Percentiles rank a stretch among this genome's conserved stretches.
These are phyloP conservation scores for Nymphalis io DNA, from an alignment of 1,140 invertebrate genomes.

Conservation along the genomic window DNA sequence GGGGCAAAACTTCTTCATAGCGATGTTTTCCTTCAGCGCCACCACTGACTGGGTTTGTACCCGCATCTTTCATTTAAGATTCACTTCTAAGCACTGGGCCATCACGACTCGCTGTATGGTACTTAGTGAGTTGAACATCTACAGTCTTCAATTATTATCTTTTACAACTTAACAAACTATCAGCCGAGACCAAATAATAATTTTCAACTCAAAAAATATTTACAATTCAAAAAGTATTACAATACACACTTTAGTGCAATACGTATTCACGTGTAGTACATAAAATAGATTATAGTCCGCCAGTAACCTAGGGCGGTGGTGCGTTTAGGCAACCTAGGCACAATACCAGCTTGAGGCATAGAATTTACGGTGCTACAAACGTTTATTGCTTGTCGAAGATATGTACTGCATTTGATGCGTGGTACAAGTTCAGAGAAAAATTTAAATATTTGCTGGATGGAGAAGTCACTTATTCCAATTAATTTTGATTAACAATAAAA, in stretches of 20 bases:
- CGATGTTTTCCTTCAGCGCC: too few species aligned
- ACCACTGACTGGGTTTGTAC: too few species aligned
- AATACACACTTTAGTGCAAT: conserved; percentile 32
- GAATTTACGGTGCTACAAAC: conserved; percentile 53
- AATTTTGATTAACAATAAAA: too few species aligned
- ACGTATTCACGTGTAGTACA: conserved; percentile 18
- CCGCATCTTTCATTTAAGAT: too few species aligned
- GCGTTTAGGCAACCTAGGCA: conserved; percentile 27
- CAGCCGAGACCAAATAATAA: conserved; percentile 8
- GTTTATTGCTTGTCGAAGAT: conserved; percentile 57
- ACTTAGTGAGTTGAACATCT: too few species aligned
- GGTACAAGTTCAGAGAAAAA: conserved; percentile 39
- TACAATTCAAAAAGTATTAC: conserved; percentile 19
- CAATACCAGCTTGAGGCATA: conserved; percentile 45
- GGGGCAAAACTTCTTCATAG: too few species aligned
- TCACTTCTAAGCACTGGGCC: too few species aligned
- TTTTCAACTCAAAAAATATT: conserved; percentile 25
- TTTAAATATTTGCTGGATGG: too few species aligned
- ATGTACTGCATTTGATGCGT: conserved; percentile 35
- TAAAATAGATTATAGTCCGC: conserved; percentile 44
- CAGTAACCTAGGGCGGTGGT: conserved; percentile 38
- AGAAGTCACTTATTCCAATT: too few species aligned
- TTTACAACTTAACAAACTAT: conserved; percentile 8
- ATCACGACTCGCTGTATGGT: too few species aligned
- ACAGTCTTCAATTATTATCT: too few species aligned